Evolutionary conservation across 92 coral and sea anemone species (phyloP).

Genomic region (Hydrozoanthus gracilis): DNA sequence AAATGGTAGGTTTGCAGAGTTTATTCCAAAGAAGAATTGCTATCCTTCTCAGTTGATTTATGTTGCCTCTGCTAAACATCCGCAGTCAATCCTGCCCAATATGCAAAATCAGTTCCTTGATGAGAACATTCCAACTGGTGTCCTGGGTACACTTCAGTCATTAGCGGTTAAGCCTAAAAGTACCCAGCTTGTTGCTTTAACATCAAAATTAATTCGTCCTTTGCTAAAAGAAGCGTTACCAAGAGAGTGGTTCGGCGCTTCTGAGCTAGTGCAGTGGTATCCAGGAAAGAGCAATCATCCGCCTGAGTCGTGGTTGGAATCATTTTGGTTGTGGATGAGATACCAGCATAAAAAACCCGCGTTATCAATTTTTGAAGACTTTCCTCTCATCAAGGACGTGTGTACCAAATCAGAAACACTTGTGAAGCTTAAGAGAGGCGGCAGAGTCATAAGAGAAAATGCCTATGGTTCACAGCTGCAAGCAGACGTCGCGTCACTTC

Average conservation of each 20-base stretch:
- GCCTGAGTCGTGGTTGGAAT: slow-evolving; percentile 53
- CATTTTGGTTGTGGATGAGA: slow-evolving; percentile 61
- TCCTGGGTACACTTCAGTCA: slow-evolving; percentile 27
- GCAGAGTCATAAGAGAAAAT: slow-evolving; percentile 40
- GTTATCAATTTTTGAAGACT: slow-evolving; percentile 38
- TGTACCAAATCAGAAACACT: slow-evolving; percentile 1
- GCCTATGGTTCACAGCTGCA: slow-evolving; percentile 44
- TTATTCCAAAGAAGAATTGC: slow-evolving; percentile 19
- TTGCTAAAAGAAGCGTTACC: slow-evolving; percentile 37
- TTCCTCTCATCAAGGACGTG: slow-evolving; percentile 42
- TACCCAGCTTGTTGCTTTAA: slow-evolving; percentile 47
- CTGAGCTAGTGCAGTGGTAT: slow-evolving; percentile 45
- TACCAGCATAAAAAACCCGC: slow-evolving; percentile 11
- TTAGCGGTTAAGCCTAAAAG: slow-evolving; percentile 9
- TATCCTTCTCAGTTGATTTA: slow-evolving; percentile 29
- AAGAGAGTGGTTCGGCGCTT: slow-evolving; percentile 42
- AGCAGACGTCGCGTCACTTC: slow-evolving; percentile 25
- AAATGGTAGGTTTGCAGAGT: slow-evolving; percentile 33
- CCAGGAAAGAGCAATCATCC: slow-evolving; percentile 36
- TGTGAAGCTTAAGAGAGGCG: slow-evolving; percentile 39
- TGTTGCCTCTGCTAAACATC: slow-evolving; percentile 45
- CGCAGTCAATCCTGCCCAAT: slow-evolving; percentile 49
- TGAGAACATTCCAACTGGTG: slow-evolving; percentile 31
- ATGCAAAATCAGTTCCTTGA: slow-evolving; percentile 53
- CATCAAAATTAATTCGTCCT: slow-evolving; percentile 11